Conservation (phyloP, 2,797 vertebrate genomes). For the Hoplostethus atlanticus region DNA sequence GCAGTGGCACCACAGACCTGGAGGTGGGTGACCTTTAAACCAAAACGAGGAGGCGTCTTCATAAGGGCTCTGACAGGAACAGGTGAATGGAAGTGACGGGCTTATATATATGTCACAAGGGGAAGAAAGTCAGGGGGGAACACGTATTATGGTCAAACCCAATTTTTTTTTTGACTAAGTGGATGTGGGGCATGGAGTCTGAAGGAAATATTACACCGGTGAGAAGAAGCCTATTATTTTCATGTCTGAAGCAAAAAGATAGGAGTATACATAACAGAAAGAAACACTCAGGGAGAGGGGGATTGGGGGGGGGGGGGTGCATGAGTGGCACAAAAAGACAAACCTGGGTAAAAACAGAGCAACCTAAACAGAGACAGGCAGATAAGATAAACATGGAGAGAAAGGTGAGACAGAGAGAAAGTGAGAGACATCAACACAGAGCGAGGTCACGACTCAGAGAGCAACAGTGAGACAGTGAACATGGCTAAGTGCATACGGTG, state of each 20-base stretch:
- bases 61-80: slow-evolving; percentile 42
- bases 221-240: slow-evolving; percentile 67
- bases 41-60: slow-evolving; percentile 38
- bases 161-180: slow-evolving; percentile 50
- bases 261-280: slow-evolving; percentile 44
- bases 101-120: slow-evolving; percentile 45
- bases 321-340: slow-evolving; percentile 8
- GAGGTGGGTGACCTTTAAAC: slow-evolving; percentile 58
- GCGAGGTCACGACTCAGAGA: slow-evolving; percentile 35
- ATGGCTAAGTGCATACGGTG: slow-evolving; percentile 65
- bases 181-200: slow-evolving; percentile 50
- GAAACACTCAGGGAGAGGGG: slow-evolving; percentile 18
- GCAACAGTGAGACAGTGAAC: slow-evolving; percentile 36
- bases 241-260: slow-evolving; percentile 54
- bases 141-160: slow-evolving; percentile 50
- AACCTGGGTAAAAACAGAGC: slow-evolving; percentile 37
- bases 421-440: slow-evolving; percentile 26
- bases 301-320: neutral
- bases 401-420: slow-evolving; percentile 31
- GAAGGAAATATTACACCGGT: slow-evolving; percentile 53
- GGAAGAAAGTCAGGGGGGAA: slow-evolving; percentile 23
- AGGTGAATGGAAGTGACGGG: slow-evolving; percentile 67
- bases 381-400: slow-evolving; percentile 37
- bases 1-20: slow-evolving; percentile 38
- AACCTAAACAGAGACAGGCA: slow-evolving; percentile 29